Evolutionary conservation across 2,797 vertebrate genomes (phyloP).

Genomic region (Gila robusta): DNA sequence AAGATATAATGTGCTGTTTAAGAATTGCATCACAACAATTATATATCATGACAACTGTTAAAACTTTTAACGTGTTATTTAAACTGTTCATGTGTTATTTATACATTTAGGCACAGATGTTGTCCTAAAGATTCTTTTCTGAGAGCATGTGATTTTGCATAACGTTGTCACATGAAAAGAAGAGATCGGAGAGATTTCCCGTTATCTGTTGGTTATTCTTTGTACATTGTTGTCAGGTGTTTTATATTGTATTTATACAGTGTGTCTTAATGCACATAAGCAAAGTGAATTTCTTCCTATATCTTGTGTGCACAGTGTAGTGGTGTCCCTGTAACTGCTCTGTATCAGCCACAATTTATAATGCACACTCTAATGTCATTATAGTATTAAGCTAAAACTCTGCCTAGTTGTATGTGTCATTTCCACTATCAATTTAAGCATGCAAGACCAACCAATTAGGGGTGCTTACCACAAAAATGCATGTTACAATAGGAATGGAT

Average conservation of each 20-base stretch:
- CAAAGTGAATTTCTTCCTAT: not conserved
- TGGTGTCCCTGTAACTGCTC: not conserved
- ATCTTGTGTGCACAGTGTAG: not conserved
- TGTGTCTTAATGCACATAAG: not conserved
- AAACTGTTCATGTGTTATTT: not conserved
- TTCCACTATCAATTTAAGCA: not conserved
- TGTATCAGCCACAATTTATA: not conserved
- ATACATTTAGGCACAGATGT: constrained; percentile 4
- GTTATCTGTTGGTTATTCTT: not conserved
- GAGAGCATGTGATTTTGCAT: constrained; percentile 15
- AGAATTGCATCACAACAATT: not conserved
- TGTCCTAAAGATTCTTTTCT: not conserved
- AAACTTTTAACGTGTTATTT: not conserved
- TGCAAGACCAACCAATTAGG: not conserved
- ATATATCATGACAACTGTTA: not conserved
- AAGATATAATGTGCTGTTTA: not conserved
- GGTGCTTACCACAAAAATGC: not conserved
- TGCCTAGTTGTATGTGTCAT: not conserved
- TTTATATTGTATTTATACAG: not conserved
- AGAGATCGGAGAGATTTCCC: not conserved
- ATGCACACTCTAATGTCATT: not conserved
- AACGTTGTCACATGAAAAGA: not conserved
- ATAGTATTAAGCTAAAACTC: not conserved
- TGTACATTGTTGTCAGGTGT: not conserved
- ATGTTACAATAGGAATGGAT: not conserved